Evolutionary conservation across 2,888 invertebrate species (phyloP).

Genomic region (Stratiomys singularior): DNA sequence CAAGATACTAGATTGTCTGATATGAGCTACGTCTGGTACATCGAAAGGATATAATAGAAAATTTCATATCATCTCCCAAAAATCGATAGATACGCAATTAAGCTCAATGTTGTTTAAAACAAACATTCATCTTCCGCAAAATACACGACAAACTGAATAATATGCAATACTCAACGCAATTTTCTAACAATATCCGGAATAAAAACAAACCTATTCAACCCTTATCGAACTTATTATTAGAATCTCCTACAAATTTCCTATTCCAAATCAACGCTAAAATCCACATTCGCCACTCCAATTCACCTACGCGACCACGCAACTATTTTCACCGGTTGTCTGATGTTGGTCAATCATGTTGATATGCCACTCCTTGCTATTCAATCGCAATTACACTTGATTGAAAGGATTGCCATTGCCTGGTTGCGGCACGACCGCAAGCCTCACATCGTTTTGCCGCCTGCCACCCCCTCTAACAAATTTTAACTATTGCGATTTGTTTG

Average conservation of each 20-base stretch:
- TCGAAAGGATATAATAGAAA: too few species aligned
- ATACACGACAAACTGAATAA: too few species aligned
- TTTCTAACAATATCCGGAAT: not conserved
- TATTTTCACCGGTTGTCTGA: not conserved
- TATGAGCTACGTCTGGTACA: too few species aligned
- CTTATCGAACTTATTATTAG: not conserved
- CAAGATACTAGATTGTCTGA: too few species aligned
- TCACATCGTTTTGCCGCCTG: not conserved
- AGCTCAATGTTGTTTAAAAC: too few species aligned
- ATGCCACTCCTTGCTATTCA: slow-evolving; percentile 31
- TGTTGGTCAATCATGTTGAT: not conserved
- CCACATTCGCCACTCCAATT: slow-evolving; percentile 1
- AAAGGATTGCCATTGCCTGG: slow-evolving; percentile 2
- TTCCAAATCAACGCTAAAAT: slow-evolving; percentile 9
- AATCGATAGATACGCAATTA: too few species aligned
- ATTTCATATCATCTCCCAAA: too few species aligned
- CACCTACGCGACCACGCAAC: not conserved
- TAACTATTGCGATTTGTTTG: not conserved
- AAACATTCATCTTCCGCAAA: too few species aligned
- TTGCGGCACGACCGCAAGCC: not conserved
- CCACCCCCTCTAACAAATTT: not conserved
- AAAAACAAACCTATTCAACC: not conserved
- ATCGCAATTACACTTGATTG: slow-evolving; percentile 35
- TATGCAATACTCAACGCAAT: too few species aligned
- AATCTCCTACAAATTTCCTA: not conserved